Evolutionary conservation across 2,797 vertebrate species (phyloP).

Genomic region (Poecilia velifera): DNA sequence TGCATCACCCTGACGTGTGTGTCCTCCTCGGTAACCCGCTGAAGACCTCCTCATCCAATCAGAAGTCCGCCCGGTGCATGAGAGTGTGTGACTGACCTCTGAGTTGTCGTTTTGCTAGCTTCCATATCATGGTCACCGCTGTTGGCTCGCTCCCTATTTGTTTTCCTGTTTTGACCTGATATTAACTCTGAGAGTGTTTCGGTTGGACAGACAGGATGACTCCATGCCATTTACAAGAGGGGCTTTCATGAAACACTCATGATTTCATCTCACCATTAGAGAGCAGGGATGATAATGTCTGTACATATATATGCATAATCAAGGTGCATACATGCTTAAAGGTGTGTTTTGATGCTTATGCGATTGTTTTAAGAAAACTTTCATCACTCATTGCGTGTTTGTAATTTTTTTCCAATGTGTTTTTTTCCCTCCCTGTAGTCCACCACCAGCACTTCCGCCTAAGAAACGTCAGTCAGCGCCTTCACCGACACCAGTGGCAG

Average conservation of each 20-base stretch:
- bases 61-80: constrained; percentile 66
- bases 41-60: constrained; percentile 65
- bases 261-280: constrained; percentile 46
- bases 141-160: constrained; percentile 28
- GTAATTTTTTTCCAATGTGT: constrained; percentile 7
- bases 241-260: constrained; percentile 60
- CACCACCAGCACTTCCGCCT: constrained; percentile 92
- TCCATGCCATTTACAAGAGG: constrained; percentile 42
- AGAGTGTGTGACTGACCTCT: constrained; percentile 72
- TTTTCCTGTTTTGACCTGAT: constrained; percentile 45
- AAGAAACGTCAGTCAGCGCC: constrained; percentile 96
- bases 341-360: constrained; percentile 15
- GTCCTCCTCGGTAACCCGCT: constrained; percentile 32
- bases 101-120: constrained; percentile 47
- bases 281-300: constrained; percentile 48
- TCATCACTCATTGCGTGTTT: not conserved
- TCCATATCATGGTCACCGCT: constrained; percentile 48
- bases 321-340: constrained; percentile 52
- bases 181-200: constrained; percentile 53
- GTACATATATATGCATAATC: constrained; percentile 58
- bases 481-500: constrained; percentile 94
- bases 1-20: constrained; percentile 55
- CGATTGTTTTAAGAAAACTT: constrained; percentile 19
- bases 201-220: constrained; percentile 40
- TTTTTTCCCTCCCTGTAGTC: constrained; percentile 66